phyloP scores from a whole-genome alignment of 2,888 invertebrate genomes.

The Pocota personata region DNA sequence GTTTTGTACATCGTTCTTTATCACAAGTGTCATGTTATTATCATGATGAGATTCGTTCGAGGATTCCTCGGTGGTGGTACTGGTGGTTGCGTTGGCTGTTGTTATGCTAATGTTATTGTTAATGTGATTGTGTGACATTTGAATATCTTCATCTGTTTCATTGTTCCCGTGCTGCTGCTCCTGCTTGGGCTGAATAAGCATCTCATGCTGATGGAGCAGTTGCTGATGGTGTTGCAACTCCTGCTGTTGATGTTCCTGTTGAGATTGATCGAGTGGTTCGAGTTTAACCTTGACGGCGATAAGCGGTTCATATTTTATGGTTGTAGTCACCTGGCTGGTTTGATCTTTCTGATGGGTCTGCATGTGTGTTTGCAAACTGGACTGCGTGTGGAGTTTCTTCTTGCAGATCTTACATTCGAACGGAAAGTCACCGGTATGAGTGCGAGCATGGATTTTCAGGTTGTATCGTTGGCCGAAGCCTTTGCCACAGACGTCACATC shows the following conservation, averaged over 20 bases:
- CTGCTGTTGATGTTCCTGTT: slow-evolving; percentile 59
- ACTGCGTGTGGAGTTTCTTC: slow-evolving; percentile 82
- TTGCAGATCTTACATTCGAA: slow-evolving; percentile 82
- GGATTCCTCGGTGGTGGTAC: slow-evolving; percentile 80
- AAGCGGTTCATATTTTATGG: slow-evolving; percentile 75
- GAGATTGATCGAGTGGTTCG: slow-evolving; percentile 59
- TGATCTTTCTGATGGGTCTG: slow-evolving; percentile 82
- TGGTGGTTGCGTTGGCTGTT: slow-evolving; percentile 73
- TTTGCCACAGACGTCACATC: slow-evolving; percentile 82
- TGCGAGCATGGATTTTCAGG: slow-evolving; percentile 82
- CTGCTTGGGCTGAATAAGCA: slow-evolving; percentile 61
- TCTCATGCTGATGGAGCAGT: slow-evolving; percentile 77
- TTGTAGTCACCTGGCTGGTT: slow-evolving; percentile 77
- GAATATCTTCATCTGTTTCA: slow-evolving; percentile 23
- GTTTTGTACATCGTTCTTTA: slow-evolving; percentile 81
- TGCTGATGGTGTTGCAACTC: slow-evolving; percentile 68
- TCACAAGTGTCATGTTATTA: slow-evolving; percentile 79
- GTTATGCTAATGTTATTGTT: slow-evolving; percentile 56
- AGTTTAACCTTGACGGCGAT: slow-evolving; percentile 58
- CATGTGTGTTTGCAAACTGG: slow-evolving; percentile 82
- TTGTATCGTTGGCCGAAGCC: slow-evolving; percentile 82
- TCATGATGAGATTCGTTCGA: slow-evolving; percentile 78
- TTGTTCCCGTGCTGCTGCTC: slow-evolving; percentile 26
- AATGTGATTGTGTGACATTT: slow-evolving; percentile 71
- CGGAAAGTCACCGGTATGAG: slow-evolving; percentile 82